These are phyloP conservation scores for Ericerus pela DNA, from an alignment of 1,140 invertebrate genomes.

Conservation along the genomic window DNA sequence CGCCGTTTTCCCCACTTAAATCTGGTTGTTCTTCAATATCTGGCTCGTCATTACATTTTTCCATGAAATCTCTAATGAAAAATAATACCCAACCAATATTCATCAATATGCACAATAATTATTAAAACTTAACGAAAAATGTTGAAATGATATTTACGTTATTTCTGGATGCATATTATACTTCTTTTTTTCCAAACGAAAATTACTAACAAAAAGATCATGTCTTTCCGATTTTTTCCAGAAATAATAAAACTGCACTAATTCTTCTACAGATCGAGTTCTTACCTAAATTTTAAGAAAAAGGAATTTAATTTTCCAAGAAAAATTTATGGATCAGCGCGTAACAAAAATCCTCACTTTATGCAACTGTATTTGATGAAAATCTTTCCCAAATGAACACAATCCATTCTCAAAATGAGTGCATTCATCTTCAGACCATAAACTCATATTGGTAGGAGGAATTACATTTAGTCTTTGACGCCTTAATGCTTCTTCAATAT, in stretches of 20 bases:
- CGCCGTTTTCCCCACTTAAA: neutral
- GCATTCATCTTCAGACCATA: conserved; percentile 97
- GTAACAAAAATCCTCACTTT: neutral
- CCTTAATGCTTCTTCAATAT: conserved; percentile 78
- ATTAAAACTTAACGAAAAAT: no score
- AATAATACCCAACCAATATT: neutral
- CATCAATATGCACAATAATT: no score
- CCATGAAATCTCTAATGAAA: conserved; percentile 3
- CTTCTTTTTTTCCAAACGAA: conserved; percentile 69
- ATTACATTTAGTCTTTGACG: conserved; percentile 65
- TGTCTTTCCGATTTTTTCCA: conserved; percentile 98
- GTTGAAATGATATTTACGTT: conserved; percentile 36
- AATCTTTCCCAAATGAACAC: conserved; percentile 86
- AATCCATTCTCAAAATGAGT: conserved; percentile 90
- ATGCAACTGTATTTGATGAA: conserved; percentile 65
- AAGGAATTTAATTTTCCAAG: no score
- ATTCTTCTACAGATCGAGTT: conserved; percentile 84
- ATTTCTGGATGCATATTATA: conserved; percentile 68
- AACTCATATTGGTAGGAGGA: conserved; percentile 56
- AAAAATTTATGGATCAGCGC: no score
- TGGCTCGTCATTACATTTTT: conserved; percentile 5
- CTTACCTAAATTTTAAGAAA: conserved; percentile 33
- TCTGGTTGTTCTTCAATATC: conserved; percentile 6
- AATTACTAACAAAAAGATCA: conserved; percentile 72
- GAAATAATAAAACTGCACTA: conserved; percentile 95